Evolutionary conservation across 2,888 invertebrate genomes (phyloP).

Genomic region (Scaeva pyrastri): DNA sequence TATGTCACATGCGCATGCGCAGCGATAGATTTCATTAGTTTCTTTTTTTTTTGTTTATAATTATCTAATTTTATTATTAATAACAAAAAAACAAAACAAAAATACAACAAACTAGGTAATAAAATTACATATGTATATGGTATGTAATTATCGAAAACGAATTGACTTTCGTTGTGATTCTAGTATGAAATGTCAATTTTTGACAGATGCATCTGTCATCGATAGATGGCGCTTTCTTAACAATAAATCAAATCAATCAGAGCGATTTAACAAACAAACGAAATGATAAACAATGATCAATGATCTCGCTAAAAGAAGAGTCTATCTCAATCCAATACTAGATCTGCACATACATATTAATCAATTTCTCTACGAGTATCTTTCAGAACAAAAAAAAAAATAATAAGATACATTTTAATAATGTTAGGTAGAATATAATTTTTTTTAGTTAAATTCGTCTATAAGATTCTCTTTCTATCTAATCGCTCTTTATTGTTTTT

Average conservation of each 20-base stretch:
- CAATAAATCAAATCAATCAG: slow-evolving; percentile 3
- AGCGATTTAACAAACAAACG: slow-evolving; percentile 3
- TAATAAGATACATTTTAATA: no score
- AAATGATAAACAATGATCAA: slow-evolving; percentile 61
- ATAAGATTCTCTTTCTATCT: slow-evolving; percentile 32
- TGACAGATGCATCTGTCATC: slow-evolving; percentile 18
- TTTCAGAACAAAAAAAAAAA: slow-evolving; percentile 3
- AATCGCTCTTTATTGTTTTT: slow-evolving; percentile 28
- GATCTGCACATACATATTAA: slow-evolving; percentile 51
- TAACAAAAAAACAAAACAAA: slow-evolving; percentile 11
- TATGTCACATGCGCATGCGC: slow-evolving; percentile 90
- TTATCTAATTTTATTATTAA: neutral
- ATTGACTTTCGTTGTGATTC: slow-evolving; percentile 40
- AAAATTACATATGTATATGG: slow-evolving; percentile 51
- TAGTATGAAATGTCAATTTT: slow-evolving; percentile 55
- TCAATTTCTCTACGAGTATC: slow-evolving; percentile 36
- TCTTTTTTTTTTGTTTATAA: slow-evolving; percentile 27
- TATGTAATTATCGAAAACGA: neutral
- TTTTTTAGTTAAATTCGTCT: slow-evolving; percentile 62
- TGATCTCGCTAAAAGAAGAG: slow-evolving; percentile 76
- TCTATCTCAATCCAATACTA: slow-evolving; percentile 52
- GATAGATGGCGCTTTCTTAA: slow-evolving; percentile 27
- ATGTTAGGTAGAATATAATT: slow-evolving; percentile 42
- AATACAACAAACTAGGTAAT: slow-evolving; percentile 46
- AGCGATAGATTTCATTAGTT: slow-evolving; percentile 87